Evolutionary conservation across 2,888 invertebrate genomes (phyloP), one percentile per base, ranked within the genome.

Genomic region (Eupithecia tripunctaria): DNA sequence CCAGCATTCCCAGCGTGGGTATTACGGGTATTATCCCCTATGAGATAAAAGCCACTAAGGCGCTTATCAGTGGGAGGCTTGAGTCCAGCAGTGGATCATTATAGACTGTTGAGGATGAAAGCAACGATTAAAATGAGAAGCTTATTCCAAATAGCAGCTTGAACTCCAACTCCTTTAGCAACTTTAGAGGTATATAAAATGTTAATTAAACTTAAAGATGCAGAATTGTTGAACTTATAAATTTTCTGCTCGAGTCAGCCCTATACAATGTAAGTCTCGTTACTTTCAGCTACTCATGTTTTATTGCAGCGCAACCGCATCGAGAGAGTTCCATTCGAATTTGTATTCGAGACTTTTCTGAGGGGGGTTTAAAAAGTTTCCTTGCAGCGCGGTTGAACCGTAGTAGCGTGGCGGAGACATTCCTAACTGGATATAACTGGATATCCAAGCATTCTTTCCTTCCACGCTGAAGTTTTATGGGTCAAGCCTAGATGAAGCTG

Each of bases 401-500:
- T 84, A 78, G 86, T 84, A 78, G 82, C 81, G 81, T 84, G 79
- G 83, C 79, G 83, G 85, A 85, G 89, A 91, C 88, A 87, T 87
- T 88, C 89, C 90, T 88, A 91, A 89, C 91, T 91, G 87, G 88
- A 88, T 91, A 89, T 88, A 89, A 86, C 89, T 87, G 85, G 87
- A 86, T 88, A 88, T 85, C 81, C 86, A 82, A 87, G 87, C 85
- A 88, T 91, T 91, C 89, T 90, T 90, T 90, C 84, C 82, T 86
- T 74, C 82, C 78, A 76, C 79, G 84, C 76, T 81, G 82, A 91
- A 91, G 88, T 91, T 93, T 90, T 91, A 89, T 91, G 84, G 92
- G 92, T 93, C 92, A 93, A 91, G 87, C 91, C 89, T 86, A 90
- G 92, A 90, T 92, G 89, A 91, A 88, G 84, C 82, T 76, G 87